phyloP scores from a whole-genome alignment of 2,888 invertebrate species.

The Gastracanthus pulcherrimus region DNA sequence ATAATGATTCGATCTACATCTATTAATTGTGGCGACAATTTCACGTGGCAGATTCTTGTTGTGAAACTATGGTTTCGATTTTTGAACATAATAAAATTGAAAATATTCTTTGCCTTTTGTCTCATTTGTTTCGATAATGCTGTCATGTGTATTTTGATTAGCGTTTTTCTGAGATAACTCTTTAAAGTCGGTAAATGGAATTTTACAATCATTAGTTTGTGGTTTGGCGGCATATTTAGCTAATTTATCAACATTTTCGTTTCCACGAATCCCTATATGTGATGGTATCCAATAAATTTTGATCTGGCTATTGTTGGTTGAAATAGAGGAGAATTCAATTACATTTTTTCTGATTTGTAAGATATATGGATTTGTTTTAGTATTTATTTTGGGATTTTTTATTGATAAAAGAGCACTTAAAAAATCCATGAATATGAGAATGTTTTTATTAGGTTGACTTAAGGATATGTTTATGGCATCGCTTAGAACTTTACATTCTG shows the following conservation, averaged over 20 bases:
- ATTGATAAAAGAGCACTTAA: not conserved
- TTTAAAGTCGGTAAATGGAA: not conserved
- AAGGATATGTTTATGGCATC: not conserved
- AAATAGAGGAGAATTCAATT: not conserved
- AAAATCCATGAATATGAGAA: not conserved
- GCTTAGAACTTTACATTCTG: not conserved
- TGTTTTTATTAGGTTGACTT: not conserved
- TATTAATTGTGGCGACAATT: not conserved
- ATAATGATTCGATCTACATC: not conserved
- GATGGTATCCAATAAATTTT: not conserved
- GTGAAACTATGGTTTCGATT: not conserved
- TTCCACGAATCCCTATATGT: not conserved
- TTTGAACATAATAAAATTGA: not conserved
- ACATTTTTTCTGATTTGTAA: not conserved
- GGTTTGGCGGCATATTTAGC: not conserved
- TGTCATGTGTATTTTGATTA: not conserved
- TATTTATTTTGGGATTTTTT: too few species aligned
- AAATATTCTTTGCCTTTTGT: not conserved
- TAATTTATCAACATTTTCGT: not conserved
- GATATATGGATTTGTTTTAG: not conserved
- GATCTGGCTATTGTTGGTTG: not conserved
- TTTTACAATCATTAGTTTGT: not conserved
- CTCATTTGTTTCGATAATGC: too few species aligned
- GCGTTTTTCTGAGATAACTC: not conserved
- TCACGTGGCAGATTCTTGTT: not conserved